phyloP scores from a whole-genome alignment of 2,888 invertebrate genomes.

The Tanaodytes sp. region DNA sequence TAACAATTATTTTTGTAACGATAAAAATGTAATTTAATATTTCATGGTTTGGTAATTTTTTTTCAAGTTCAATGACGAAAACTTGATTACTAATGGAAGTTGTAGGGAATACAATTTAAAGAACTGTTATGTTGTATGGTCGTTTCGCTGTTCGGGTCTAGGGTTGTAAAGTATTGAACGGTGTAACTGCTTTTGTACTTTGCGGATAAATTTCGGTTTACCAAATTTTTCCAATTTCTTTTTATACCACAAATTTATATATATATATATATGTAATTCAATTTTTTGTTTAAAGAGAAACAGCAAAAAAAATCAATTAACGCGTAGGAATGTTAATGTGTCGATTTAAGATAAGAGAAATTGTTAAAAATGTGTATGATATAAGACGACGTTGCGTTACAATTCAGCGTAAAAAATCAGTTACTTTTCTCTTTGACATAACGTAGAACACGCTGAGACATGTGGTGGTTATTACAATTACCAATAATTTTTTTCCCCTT shows the following conservation, averaged over 20 bases:
- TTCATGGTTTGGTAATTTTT: too few relatives aligned
- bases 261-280: too few relatives aligned
- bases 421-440: neutral
- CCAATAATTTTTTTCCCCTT: neutral
- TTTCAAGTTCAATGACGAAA: too few relatives aligned
- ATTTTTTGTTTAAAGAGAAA: too few relatives aligned
- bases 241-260: slow-evolving; percentile 6
- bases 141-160: slow-evolving; percentile 11
- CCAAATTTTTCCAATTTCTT: too few relatives aligned
- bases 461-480: neutral
- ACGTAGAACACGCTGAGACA: slow-evolving; percentile 24
- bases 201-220: slow-evolving; percentile 24
- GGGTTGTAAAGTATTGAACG: slow-evolving; percentile 32
- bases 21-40: too few relatives aligned
- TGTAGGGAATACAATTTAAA: too few relatives aligned
- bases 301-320: neutral
- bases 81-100: too few relatives aligned
- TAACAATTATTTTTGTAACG: too few relatives aligned
- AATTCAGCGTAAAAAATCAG: too few relatives aligned
- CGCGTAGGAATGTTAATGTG: slow-evolving; percentile 2
- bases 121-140: neutral
- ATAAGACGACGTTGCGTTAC: neutral
- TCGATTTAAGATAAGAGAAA: slow-evolving; percentile 11
- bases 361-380: slow-evolving; percentile 20
- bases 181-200: slow-evolving; percentile 32